These are phyloP conservation scores for Nymphalis urticae DNA, from an alignment of 2,888 invertebrate species.

Conservation along the genomic window DNA sequence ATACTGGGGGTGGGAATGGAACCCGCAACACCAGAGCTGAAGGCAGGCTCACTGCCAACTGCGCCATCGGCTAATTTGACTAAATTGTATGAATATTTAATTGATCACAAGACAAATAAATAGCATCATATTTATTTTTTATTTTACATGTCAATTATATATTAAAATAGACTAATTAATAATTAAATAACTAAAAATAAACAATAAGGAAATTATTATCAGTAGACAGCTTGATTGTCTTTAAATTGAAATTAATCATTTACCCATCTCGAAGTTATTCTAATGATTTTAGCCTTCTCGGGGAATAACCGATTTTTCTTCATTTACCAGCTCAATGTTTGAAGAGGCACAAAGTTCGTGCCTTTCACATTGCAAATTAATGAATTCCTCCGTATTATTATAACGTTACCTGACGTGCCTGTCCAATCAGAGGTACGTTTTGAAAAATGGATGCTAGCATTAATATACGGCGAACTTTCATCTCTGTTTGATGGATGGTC, in stretches of 20 bases:
- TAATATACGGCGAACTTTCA: conserved; percentile 42
- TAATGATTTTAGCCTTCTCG: conserved; percentile 1
- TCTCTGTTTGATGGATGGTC: conserved; percentile 32
- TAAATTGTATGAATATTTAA: too few relatives aligned
- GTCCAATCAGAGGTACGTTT: conserved; percentile 56
- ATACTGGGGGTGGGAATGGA: too few relatives aligned
- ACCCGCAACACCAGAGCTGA: too few relatives aligned
- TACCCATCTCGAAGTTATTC: background rate
- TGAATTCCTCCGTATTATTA: conserved; percentile 40
- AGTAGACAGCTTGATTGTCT: background rate
- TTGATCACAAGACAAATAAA: too few relatives aligned
- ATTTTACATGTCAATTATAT: too few relatives aligned
- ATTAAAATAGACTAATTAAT: background rate
- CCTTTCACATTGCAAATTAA: conserved; percentile 40
- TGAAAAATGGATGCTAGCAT: conserved; percentile 61
- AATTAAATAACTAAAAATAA: background rate
- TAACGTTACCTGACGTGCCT: conserved; percentile 44
- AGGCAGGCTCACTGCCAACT: too few relatives aligned
- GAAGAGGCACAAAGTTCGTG: conserved; percentile 33
- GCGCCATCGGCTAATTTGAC: too few relatives aligned
- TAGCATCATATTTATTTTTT: too few relatives aligned
- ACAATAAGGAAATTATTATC: background rate
- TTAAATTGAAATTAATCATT: conserved; percentile 9
- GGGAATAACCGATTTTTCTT: conserved; percentile 15
- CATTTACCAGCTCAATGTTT: conserved; percentile 22